phyloP scores from a whole-genome alignment of 2,113 vertebrate genomes.

The Australoheros scitulus region DNA sequence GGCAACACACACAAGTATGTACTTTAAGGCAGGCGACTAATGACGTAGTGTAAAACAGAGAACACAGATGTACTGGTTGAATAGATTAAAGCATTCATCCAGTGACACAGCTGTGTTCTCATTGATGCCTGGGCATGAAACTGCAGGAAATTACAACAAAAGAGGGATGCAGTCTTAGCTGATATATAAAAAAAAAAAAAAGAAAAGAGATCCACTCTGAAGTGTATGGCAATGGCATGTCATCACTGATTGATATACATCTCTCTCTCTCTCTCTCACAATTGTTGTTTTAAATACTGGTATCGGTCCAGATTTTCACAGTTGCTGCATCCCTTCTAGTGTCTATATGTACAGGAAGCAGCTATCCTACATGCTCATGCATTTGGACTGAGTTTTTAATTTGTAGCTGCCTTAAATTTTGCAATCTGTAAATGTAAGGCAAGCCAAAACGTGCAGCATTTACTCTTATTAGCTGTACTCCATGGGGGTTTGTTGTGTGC shows the following conservation, averaged over 20 bases:
- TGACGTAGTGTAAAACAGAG: conserved; percentile 58
- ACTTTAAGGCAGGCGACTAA: conserved; percentile 20
- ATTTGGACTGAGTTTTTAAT: neutral
- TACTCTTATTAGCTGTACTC: conserved; percentile 38
- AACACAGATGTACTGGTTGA: conserved; percentile 65
- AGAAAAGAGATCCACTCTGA: conserved; percentile 27
- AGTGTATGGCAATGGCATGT: conserved; percentile 5
- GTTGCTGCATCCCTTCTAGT: too few species aligned
- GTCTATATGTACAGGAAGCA: neutral
- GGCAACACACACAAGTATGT: neutral
- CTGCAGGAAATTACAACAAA: conserved; percentile 70
- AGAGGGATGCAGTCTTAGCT: conserved; percentile 36
- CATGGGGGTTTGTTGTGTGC: conserved; percentile 18
- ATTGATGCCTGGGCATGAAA: conserved; percentile 69
- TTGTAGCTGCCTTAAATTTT: conserved; percentile 14
- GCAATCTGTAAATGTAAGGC: neutral
- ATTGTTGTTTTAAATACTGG: neutral
- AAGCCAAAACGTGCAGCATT: conserved; percentile 32
- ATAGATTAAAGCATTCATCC: conserved; percentile 72
- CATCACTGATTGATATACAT: conserved; percentile 29
- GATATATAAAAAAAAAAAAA: neutral
- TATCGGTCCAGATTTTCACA: neutral
- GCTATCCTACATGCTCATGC: neutral
- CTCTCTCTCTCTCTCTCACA: neutral
- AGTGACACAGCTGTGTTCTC: conserved; percentile 71